These are phyloP conservation scores for Fulmarus glacialis DNA, from an alignment of 2,113 vertebrate genomes.

Conservation along the genomic window DNA sequence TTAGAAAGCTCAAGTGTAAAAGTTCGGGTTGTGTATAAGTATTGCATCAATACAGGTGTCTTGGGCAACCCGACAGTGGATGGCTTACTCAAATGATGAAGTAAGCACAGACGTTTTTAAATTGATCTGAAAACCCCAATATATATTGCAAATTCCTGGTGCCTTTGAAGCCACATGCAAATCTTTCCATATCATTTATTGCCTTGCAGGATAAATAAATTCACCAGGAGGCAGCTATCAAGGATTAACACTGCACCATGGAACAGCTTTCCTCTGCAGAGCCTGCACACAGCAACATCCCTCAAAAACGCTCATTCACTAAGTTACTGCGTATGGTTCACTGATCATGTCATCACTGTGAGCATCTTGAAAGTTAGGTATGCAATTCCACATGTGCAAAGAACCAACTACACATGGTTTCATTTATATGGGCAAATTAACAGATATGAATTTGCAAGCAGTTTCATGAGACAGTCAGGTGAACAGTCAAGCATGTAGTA, in stretches of 20 bases:
- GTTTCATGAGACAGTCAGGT: too few species aligned
- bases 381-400: accelerated
- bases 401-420: not conserved
- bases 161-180: not conserved
- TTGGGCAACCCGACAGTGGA: accelerated
- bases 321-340: accelerated
- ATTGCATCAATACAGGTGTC: not conserved
- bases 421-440: accelerated
- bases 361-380: accelerated
- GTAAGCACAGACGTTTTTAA: not conserved
- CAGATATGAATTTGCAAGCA: accelerated
- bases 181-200: not conserved
- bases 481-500: not conserved
- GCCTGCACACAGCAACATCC: not conserved
- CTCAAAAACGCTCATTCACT: accelerated
- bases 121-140: not conserved
- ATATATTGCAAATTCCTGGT: not conserved
- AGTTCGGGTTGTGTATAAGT: accelerated
- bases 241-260: accelerated
- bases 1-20: not conserved
- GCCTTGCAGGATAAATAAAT: not conserved
- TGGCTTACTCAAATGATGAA: accelerated
- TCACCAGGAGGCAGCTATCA: not conserved
- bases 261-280: not conserved
- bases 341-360: accelerated